phyloP scores from a whole-genome alignment of 2,888 invertebrate genomes.

The Rhagophthalmus giganteus region DNA sequence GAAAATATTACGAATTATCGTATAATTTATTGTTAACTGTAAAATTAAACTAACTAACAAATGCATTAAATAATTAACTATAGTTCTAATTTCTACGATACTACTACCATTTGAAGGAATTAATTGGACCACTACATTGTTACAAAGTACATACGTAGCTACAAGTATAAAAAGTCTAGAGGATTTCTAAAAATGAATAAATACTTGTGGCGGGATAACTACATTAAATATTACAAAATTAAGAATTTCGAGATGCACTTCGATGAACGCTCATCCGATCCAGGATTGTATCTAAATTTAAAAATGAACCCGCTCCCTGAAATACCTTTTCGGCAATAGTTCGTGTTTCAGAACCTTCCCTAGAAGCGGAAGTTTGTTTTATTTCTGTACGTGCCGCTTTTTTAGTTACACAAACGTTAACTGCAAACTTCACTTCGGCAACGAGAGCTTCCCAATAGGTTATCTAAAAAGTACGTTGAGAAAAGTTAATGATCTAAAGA shows the following conservation, averaged over 20 bases:
- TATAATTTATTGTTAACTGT: too few relatives aligned
- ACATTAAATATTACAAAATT: too few relatives aligned
- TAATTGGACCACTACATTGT: too few relatives aligned
- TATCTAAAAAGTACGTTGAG: conserved; percentile 62
- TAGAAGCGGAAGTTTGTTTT: conserved; percentile 1
- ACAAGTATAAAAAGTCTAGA: too few relatives aligned
- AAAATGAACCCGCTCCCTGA: conserved; percentile 30
- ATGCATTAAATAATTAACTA: too few relatives aligned
- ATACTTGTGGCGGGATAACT: too few relatives aligned
- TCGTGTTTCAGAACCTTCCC: conserved; percentile 12
- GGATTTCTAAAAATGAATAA: too few relatives aligned
- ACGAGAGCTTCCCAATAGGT: conserved; percentile 69
- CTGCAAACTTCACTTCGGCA: conserved; percentile 70
- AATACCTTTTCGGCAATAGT: conserved; percentile 29
- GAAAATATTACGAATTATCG: too few relatives aligned
- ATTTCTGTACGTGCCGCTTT: conserved; percentile 60
- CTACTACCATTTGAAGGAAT: too few relatives aligned
- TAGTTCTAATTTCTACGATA: too few relatives aligned
- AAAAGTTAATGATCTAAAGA: not conserved
- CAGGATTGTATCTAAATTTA: conserved; percentile 25
- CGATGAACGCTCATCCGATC: conserved; percentile 17
- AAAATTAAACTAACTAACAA: too few relatives aligned
- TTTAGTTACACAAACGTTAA: conserved; percentile 73
- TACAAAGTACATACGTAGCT: too few relatives aligned
- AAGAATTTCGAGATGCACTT: not conserved